Evolutionary conservation across 2,888 invertebrate genomes (phyloP), one percentile per base, ranked within the genome.

Genomic region (Chrysolina oricalcia): DNA sequence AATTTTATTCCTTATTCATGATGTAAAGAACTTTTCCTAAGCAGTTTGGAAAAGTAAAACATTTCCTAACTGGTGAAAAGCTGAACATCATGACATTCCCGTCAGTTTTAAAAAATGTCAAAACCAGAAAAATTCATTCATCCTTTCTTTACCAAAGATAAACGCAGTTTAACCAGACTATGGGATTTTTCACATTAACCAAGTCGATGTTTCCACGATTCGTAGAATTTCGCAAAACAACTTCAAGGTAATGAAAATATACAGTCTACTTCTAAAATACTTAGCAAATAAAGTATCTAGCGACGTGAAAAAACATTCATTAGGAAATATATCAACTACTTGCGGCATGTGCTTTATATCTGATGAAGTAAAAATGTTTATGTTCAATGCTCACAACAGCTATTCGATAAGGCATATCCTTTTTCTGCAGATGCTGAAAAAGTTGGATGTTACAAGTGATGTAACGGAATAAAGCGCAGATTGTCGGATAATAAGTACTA

Each of bases 281-380:
- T 59, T 27, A 27, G 15, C n/a, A 23, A 59, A 59, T 27, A 27
- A 59, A 59, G 23, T 59, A n/a, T 35, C 23, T 6, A n/a, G 8
- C 59, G 13, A 15, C 59, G 11, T 27, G 59, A 59, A 59, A 59
- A 15, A 59, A 59, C 59, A 59, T 59, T 59, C 59, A 59, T 59
- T 59, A 27, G 59, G n/a, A 59, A 59, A 59, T 59, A 17, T 59
- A 35, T 59, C 59, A 35, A 59, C n/a, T 59, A 8, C 27, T 59
- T 15, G n/a, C 27, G 59, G 59, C 59, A 59, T 59, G 35, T 59
- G 59, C 59, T 59, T 59, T 59, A 59, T 59, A 59, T 59, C 27
- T 27, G 59, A 59, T 59, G 35, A 9, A 59, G 35, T 50, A 10
- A 50, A 50, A 46, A 46, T 46, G 46, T 50, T n/a, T 50, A 17